Evolutionary conservation across 2,888 invertebrate species (phyloP).

Genomic region (Bhutanitis thaidina): DNA sequence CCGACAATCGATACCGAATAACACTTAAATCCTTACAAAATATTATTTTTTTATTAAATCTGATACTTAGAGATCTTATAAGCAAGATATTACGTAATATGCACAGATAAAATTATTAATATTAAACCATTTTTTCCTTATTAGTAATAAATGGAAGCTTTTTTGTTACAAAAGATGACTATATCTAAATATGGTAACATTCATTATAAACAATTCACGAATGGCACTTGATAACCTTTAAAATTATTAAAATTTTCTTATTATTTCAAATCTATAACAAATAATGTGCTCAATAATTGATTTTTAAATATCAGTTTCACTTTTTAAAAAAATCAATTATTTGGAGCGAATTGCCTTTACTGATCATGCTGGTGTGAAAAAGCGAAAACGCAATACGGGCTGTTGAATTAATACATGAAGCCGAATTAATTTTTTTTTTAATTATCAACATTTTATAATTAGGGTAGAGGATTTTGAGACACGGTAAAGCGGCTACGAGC

Average conservation of each 20-base stretch:
- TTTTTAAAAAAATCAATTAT: no score
- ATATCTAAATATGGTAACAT: constrained; percentile 18
- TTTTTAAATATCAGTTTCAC: no score
- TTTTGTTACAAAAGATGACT: constrained; percentile 18
- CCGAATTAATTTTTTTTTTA: no score
- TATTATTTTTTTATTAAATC: constrained; percentile 11
- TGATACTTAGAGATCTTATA: constrained; percentile 15
- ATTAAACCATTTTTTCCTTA: constrained; percentile 7
- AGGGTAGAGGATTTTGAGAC: no score
- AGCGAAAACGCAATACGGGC: no score
- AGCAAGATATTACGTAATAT: constrained; percentile 12
- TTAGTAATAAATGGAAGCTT: constrained; percentile 16
- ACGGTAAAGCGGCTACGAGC: no score
- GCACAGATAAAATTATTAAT: constrained; percentile 12
- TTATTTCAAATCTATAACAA: neutral
- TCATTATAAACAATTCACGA: constrained; percentile 14
- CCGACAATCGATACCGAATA: constrained; percentile 8
- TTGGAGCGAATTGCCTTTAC: no score
- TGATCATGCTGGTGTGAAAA: no score
- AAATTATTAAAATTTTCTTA: constrained; percentile 9
- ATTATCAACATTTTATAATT: no score
- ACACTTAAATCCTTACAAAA: constrained; percentile 15
- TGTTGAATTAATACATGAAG: no score
- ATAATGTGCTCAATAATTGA: no score
- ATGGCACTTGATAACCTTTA: constrained; percentile 17